These are phyloP conservation scores for Ips typographus DNA, from an alignment of 1,140 invertebrate genomes.

Conservation along the genomic window DNA sequence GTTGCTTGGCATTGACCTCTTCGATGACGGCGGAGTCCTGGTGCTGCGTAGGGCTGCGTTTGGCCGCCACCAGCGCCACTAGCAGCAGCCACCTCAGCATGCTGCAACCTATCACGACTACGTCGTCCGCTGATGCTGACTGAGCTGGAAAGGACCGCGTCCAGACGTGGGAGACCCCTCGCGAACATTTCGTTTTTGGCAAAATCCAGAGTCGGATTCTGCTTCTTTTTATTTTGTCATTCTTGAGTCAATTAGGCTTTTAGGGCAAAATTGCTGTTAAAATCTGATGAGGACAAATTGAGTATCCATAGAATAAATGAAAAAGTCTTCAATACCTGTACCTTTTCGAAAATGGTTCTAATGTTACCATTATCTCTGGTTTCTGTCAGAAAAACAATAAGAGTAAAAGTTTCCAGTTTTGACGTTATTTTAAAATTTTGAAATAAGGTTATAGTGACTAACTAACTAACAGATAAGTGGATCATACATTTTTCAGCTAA, in stretches of 20 bases:
- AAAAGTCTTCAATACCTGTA: background rate
- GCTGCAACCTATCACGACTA: slow-evolving; percentile 46
- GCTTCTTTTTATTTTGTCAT: background rate
- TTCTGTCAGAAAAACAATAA: too few species aligned
- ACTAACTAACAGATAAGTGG: too few species aligned
- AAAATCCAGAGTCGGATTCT: slow-evolving; percentile 3
- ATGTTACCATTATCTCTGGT: background rate
- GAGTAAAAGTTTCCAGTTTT: too few species aligned
- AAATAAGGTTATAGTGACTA: too few species aligned
- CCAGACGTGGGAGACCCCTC: slow-evolving; percentile 44
- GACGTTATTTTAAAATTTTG: too few species aligned
- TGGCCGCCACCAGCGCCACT: slow-evolving; percentile 54
- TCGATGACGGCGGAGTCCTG: slow-evolving; percentile 77
- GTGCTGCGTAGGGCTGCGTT: slow-evolving; percentile 52
- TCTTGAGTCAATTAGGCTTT: background rate
- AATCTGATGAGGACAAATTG: background rate
- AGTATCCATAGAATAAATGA: background rate
- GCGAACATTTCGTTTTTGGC: background rate
- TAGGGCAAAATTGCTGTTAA: background rate
- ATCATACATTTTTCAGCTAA: too few species aligned
- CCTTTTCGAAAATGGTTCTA: background rate
- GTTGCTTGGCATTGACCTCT: slow-evolving; percentile 87
- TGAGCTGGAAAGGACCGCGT: slow-evolving; percentile 42
- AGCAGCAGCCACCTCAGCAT: slow-evolving; percentile 59
- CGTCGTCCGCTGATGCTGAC: slow-evolving; percentile 44